phyloP scores from a whole-genome alignment of 2,797 vertebrate genomes.

The Neopelma chrysocephalum region DNA sequence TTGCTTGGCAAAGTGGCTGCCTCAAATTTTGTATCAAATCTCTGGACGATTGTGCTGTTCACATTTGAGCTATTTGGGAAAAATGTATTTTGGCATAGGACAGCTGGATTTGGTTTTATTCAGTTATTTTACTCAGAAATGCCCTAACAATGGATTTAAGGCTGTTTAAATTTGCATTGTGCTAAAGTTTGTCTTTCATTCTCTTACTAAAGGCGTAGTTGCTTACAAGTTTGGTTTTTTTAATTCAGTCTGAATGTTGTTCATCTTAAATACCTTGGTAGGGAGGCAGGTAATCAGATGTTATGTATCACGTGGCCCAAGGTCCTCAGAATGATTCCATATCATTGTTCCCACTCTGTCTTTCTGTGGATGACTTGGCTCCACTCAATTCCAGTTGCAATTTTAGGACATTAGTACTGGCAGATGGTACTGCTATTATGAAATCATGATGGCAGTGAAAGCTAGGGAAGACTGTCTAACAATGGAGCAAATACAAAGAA shows the following conservation, averaged over 20 bases:
- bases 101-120: conserved; percentile 36
- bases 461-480: background rate
- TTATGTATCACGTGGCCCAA: background rate
- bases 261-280: conserved; percentile 42
- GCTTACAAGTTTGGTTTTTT: conserved; percentile 34
- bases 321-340: background rate
- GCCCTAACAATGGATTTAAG: conserved; percentile 9
- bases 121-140: conserved; percentile 41
- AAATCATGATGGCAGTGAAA: background rate
- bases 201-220: conserved; percentile 56
- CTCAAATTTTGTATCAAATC: conserved; percentile 77
- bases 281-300: background rate
- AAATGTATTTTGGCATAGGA: conserved; percentile 80
- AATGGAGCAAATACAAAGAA: background rate
- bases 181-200: conserved; percentile 45
- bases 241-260: conserved; percentile 59
- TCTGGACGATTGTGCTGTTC: conserved; percentile 51
- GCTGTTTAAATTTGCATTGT: conserved; percentile 22
- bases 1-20: conserved; percentile 66
- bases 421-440: background rate
- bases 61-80: conserved; percentile 70
- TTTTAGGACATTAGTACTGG: background rate
- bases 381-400: background rate
- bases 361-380: background rate
- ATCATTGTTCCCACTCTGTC: background rate